Evolutionary conservation across 2,797 vertebrate species (phyloP), one percentile per base, ranked within the genome.

Genomic region (Passerculus sandwichensis): DNA sequence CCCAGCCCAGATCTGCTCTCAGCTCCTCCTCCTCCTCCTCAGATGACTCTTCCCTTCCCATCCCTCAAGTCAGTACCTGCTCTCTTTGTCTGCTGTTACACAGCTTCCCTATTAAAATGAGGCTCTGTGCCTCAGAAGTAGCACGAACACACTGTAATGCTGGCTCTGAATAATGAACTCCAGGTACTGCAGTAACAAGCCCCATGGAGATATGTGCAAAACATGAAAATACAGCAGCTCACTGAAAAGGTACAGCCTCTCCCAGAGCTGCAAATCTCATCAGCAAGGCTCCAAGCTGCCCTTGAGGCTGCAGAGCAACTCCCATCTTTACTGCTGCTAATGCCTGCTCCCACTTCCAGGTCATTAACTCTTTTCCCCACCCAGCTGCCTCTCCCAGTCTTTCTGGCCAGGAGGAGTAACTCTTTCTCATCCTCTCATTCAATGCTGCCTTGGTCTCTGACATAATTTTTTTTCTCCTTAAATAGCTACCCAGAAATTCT

Each of bases 311-410:
- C 89, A 88, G 62, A 82, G 48, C 80, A 91, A 86, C 79, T 85
- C 91, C 45, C 61, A 76, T 93, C 82, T 81, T 67, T 34, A 45
- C 67, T 81, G 75, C 82, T 96, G 81, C 76, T 96, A 88, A 82
- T 86, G 89, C 88, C 83, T 81, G 85, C 71, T 96, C 94, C 83
- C 89, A 88, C 94, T 95, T 95, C 89, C 92, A 96, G 91, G 85
- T 96, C 94, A 94, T 96, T 96, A 96, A 95, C 79, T 92, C 91
- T 81, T 76, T 70, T 94, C 94, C 72, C 88, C 83, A 94, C 91
- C 83, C 91, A 94, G 91, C 64, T 70, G 94, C 89, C 88, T 91
- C 93, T 95, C 93, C 93, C 92, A 75, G 88, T 67, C 89, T 71
- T 91, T 94, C 83, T 93, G 94, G 85, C 64, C 83, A 90, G 64